Evolutionary conservation across 2,113 vertebrate genomes (phyloP), one percentile per base, ranked within the genome.

Genomic region (Phoxinus phoxinus): DNA sequence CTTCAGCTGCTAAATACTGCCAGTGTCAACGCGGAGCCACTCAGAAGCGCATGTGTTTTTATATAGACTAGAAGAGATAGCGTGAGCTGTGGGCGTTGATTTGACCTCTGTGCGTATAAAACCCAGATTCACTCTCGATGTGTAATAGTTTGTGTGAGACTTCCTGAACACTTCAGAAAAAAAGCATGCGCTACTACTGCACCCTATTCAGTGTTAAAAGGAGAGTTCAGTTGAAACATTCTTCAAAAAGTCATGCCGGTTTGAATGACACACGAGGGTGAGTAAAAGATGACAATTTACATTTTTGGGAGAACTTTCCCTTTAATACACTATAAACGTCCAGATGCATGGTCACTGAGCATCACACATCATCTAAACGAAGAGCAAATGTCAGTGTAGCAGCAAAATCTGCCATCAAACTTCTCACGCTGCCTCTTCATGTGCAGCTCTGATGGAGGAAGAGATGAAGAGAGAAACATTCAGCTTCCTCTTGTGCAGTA

Each of bases 401-500:
- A 13, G 11, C 23, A 25, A 46, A 73, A 46, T 73, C 41, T 48
- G 41, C 69, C 35, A 41, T n/a, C 6, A n/a, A 48, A 44, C 41
- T 48, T 53, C 17, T 53, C 27, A 12, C n/a, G 35, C 69, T 11
- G 3, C 17, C 3, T 46, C 41, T 75, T 75, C 25, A 74, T 48
- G 37, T 74, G 41, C 72, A 53, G 48, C n/a, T 53, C 46, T 53
- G 73, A 30, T 19, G 4, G 44, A 53, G 27, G 27, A 13, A 53
- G 7, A 76, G 81, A 37, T 27, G 11, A 81, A 6, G 35, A 73
- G 73, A 90, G 32, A 46, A 19, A 76, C 32, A 82, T 30, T 80
- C 84, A 25, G 46, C 86, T 88, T 83, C 88, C 88, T 80, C 65
- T 89, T 87, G 90, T 81, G 89, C 85, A 84, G 88, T 90, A 93